Evolutionary conservation across 2,113 vertebrate genomes (phyloP).

Genomic region (Aythya baeri): DNA sequence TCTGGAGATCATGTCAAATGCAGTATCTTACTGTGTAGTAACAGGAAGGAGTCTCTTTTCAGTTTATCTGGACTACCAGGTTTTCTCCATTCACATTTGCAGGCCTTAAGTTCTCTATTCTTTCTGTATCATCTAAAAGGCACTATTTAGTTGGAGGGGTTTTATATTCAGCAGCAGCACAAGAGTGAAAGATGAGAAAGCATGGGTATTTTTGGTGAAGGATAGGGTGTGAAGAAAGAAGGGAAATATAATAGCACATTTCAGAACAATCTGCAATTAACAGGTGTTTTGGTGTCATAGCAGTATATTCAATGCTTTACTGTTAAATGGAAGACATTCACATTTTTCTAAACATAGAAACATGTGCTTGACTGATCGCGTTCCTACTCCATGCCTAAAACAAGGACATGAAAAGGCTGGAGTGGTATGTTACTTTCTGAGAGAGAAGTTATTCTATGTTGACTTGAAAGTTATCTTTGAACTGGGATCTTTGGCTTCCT

Average conservation of each 20-base stretch:
- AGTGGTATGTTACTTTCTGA: slow-evolving; percentile 55
- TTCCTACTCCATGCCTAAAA: slow-evolving; percentile 47
- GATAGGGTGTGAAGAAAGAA: slow-evolving; percentile 49
- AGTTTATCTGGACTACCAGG: not conserved
- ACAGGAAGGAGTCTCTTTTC: not conserved
- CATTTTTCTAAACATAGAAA: slow-evolving; percentile 67
- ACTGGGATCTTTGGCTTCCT: slow-evolving; percentile 43
- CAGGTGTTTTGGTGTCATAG: slow-evolving; percentile 61
- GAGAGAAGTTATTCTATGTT: slow-evolving; percentile 14
- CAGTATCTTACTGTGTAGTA: not conserved
- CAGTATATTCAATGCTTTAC: slow-evolving; percentile 51
- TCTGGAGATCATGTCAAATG: not conserved
- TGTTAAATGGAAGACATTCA: slow-evolving; percentile 57
- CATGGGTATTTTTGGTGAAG: slow-evolving; percentile 41
- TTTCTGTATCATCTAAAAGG: not conserved
- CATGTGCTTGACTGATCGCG: not conserved
- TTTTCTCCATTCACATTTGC: not conserved
- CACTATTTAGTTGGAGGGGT: not conserved
- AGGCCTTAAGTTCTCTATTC: not conserved
- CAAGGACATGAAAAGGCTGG: slow-evolving; percentile 51
- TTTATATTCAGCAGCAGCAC: not conserved
- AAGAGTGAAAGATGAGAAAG: slow-evolving; percentile 55
- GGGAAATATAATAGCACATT: slow-evolving; percentile 57
- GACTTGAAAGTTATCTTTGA: slow-evolving; percentile 68
- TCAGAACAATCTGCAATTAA: slow-evolving; percentile 67